Evolutionary conservation across 2,113 vertebrate species (phyloP).

Genomic region (Bubo scandiacus): DNA sequence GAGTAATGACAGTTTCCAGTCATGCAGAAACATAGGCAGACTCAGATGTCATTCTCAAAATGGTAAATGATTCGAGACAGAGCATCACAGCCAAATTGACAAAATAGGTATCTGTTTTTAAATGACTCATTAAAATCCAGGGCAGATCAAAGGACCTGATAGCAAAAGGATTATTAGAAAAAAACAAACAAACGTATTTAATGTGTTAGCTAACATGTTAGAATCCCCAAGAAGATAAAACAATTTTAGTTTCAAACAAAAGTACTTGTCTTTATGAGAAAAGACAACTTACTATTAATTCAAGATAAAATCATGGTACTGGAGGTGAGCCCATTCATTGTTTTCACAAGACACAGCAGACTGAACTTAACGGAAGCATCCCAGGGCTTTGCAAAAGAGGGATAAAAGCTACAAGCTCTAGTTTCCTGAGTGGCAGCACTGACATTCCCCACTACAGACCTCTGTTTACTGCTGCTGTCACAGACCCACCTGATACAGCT

Average conservation of each 20-base stretch:
- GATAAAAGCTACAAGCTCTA: not conserved
- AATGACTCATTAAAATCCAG: not conserved
- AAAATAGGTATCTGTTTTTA: not conserved
- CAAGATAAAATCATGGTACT: not conserved
- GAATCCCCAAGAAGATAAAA: not conserved
- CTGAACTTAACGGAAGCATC: not conserved
- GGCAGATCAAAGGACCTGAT: not conserved
- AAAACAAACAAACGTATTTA: not conserved
- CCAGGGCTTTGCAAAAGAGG: not conserved
- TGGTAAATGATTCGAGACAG: conserved; percentile 1
- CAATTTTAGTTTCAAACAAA: not conserved
- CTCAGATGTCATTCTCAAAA: conserved; percentile 50
- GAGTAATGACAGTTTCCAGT: conserved; percentile 47
- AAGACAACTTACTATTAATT: conserved; percentile 21
- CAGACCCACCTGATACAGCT: not conserved
- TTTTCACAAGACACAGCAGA: not conserved
- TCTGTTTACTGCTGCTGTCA: not conserved
- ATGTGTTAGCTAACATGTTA: not conserved
- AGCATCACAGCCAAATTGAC: not conserved
- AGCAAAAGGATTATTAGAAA: not conserved
- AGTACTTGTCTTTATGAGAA: not conserved
- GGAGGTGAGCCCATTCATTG: conserved; percentile 14
- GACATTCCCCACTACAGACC: not conserved
- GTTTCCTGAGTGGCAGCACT: not conserved
- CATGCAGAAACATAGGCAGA: conserved; percentile 56